Base-by-base conservation (phyloP, 2,113 vertebrate genomes). In the Pangasianodon gigas region DNA sequence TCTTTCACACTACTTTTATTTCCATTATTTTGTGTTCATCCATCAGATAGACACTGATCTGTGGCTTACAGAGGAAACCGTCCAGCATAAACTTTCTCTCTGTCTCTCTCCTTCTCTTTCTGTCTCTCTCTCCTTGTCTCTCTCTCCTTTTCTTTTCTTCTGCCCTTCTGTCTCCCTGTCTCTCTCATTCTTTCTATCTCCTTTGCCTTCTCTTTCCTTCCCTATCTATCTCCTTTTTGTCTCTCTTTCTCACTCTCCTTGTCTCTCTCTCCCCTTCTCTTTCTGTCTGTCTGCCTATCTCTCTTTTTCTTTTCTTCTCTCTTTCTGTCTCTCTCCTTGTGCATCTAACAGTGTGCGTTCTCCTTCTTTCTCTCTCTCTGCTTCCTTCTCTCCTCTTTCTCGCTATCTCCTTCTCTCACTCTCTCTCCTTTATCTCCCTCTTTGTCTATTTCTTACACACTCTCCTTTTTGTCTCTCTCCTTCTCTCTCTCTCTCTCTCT, bases 1-100 rank as follows among this genome's bases (percentile, higher is more conserved):
- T 48, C 74, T 79, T 44, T 3, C 48, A 48, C 44, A 26, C 21
- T 46, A 4, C 1, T 79, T 6, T 80, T 52, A 29, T 52, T 84
- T 84, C 69, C 71, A 82, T 89, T 83, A 48, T 60, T 87, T 51
- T 56, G 62, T 41, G 44, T 88, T 60, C 75, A 5, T 77, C 41
- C 32, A 29, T 51, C 58, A 60, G 58, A 24, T 24, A 65, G 60
- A 32, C 82, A 51, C 71, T 41, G 19, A 32, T 29, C 48, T 81
- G 24, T 54, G 48, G 48, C 29, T 81, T 11, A 48, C 41, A 26
- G 77, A 80, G 46, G 10, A 52, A 80, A 29, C 10, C 16, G 6
- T 13, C 81, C n/a, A n/a, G 29, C n/a, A 54, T 54, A 29, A 54
- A 24, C 24, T 62, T 11, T 29, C 10, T n/a, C 29, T 67, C 65